Percentiles rank a stretch among this genome's conserved stretches.
Evolutionary conservation across 1,140 invertebrate genomes (phyloP).

Genomic region (Mizuhopecten yessoensis): DNA sequence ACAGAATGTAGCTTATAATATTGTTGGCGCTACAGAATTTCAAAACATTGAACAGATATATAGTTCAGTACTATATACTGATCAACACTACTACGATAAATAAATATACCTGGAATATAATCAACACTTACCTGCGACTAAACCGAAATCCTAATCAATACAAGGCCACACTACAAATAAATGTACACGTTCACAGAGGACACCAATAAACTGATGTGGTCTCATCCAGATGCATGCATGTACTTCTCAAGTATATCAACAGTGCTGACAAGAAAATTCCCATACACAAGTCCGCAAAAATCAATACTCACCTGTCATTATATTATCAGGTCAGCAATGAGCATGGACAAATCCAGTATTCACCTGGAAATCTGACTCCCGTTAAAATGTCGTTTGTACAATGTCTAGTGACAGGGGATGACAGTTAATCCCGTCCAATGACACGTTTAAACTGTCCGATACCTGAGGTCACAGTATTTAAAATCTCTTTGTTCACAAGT

Average conservation of each 20-base stretch:
- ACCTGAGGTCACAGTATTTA: not conserved
- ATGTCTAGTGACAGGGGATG: not conserved
- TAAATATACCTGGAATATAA: too few relatives aligned
- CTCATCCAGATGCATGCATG: not conserved
- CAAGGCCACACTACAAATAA: not conserved
- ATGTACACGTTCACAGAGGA: not conserved
- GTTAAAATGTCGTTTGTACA: not conserved
- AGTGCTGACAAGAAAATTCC: constrained; percentile 10
- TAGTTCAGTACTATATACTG: too few relatives aligned
- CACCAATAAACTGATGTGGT: not conserved
- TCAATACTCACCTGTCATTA: not conserved
- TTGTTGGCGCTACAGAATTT: too few relatives aligned
- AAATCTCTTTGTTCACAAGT: constrained; percentile 6
- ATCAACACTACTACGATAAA: too few relatives aligned
- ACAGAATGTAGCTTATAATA: too few relatives aligned
- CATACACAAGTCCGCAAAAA: not conserved
- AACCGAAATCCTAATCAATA: not conserved
- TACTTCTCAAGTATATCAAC: not conserved
- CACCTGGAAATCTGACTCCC: not conserved
- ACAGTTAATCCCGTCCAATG: not conserved
- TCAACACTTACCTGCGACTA: not conserved
- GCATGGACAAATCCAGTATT: not conserved
- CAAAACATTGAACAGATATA: too few relatives aligned
- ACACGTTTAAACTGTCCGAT: not conserved
- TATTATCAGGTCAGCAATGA: not conserved